These are phyloP conservation scores for Octodon degus DNA, from an alignment of 2,113 vertebrate genomes.

Conservation along the genomic window DNA sequence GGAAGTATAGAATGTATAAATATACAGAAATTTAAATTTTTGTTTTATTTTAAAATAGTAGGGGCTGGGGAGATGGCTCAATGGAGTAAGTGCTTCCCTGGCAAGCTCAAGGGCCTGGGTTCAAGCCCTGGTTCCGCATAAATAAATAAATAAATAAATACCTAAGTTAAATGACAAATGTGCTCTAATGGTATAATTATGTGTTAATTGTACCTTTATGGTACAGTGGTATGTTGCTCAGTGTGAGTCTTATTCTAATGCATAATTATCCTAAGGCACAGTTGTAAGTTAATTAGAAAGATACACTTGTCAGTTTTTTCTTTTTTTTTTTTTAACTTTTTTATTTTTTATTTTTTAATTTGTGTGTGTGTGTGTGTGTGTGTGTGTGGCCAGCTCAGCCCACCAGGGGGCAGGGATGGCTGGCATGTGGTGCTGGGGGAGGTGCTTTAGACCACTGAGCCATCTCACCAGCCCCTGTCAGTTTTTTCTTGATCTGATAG, in stretches of 20 bases:
- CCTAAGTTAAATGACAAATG: background rate
- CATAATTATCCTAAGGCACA: background rate
- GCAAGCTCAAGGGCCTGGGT: too few relatives aligned
- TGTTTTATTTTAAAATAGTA: background rate
- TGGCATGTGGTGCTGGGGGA: too few relatives aligned
- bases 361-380: too few relatives aligned
- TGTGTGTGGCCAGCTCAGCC: too few relatives aligned
- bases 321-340: background rate
- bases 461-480: too few relatives aligned
- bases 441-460: too few relatives aligned
- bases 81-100: too few relatives aligned
- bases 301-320: background rate
- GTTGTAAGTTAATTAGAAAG: background rate
- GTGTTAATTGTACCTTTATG: background rate
- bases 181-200: background rate
- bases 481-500: background rate
- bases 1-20: background rate
- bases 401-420: too few relatives aligned
- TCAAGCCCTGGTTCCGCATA: too few relatives aligned
- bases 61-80: too few relatives aligned
- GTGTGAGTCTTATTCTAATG: background rate
- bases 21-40: background rate
- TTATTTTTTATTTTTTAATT: too few relatives aligned
- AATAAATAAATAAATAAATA: background rate
- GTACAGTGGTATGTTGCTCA: background rate